Base-by-base conservation (phyloP, 2,113 vertebrate species). In the Catharus fuscescens region DNA sequence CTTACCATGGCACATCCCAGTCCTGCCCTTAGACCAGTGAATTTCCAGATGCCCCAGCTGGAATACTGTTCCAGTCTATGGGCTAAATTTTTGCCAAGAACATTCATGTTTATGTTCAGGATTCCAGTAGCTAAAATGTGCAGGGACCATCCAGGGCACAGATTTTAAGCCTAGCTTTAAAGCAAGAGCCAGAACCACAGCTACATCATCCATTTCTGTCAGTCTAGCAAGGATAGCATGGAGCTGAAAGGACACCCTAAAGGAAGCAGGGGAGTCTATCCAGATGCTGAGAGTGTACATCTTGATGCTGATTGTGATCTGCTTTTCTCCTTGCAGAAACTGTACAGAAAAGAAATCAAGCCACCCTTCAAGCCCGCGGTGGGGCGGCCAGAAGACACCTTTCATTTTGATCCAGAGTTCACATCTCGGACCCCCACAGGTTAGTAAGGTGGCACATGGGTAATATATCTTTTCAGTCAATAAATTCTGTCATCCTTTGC, bases 371-470 rank as follows among this genome's bases (percentile, higher is more conserved):
- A 99, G 96, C 99, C 99, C 0, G 99, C 99, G 0, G 99, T 99
- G 70, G 99, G 99, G 72, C 97, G 99, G 91, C 99, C 99, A 23
- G 99, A 99, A 86, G 99, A 99, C 95, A 99, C 99, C 36, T 99
- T 99, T 96, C 99, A 99, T 97, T 99, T 99, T 84, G 99, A 99
- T 87, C 99, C 99, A 1, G 99, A 99, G 91, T 99, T 99, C 97
- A 99, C 99, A 3, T 98, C 99, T 28, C 98, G 99, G 90, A 99
- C 99, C 12, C 99, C 99, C 60, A 99, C 99, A 96, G 99, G 99
- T 99, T 67, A 91, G 81, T 26, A 9, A 52, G 28, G 6, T 52
- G 23, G 14, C 28, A 34, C 6, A 5, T 8, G 18, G 19, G 20
- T 34, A 20, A 29, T 29, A 14, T 1, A 25, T 25, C 48, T 60